Base-by-base conservation (phyloP, 2,797 vertebrate species). In the Thripadectes ignobilis region DNA sequence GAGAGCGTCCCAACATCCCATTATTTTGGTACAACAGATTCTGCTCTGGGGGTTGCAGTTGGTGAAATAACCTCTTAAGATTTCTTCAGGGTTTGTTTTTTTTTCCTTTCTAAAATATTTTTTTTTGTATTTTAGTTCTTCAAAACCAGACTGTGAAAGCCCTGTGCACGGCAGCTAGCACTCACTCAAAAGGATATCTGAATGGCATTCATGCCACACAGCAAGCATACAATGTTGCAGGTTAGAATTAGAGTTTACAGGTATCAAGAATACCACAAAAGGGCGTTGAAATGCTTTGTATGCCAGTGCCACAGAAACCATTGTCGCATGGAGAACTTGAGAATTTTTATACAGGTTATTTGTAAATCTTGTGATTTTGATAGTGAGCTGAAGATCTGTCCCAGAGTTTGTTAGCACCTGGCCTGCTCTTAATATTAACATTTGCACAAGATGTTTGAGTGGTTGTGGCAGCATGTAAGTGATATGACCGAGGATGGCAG, bases 401-500 rank as follows among this genome's bases (percentile, higher is more conserved):
- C 23, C 39, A 51, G 77, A 79, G 67, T 49, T 92, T 90, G 58
- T 67, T 65, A 59, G 85, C 86, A 81, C 67, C 77, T 92, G 92
- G 74, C 71, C 67, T 83, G 61, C 54, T 85, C 94, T 94, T 85
- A 93, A 54, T 69, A 88, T 63, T 76, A 82, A 57, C 90, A 94
- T 86, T 95, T 90, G 92, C 48, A 81, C 69, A 72, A 89, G 87
- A 92, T 17, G 27, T 85, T 75, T 71, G 85, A 85, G 88, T 85
- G 85, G 88, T 86, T 91, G 78, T 51, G 83, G 75, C 88, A 94
- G 84, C 23, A 19, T 75, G 97, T 94, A 96, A 97, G 67, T 91
- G 96, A 97, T 96, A 96, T 4, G 76, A 63, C 80, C 59, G 77
- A 79, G 69, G 81, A 71, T 86, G 88, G 91, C 96, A 96, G 95